Base-by-base conservation (phyloP, 2,113 vertebrate species). In the Chaetura pelagica region DNA sequence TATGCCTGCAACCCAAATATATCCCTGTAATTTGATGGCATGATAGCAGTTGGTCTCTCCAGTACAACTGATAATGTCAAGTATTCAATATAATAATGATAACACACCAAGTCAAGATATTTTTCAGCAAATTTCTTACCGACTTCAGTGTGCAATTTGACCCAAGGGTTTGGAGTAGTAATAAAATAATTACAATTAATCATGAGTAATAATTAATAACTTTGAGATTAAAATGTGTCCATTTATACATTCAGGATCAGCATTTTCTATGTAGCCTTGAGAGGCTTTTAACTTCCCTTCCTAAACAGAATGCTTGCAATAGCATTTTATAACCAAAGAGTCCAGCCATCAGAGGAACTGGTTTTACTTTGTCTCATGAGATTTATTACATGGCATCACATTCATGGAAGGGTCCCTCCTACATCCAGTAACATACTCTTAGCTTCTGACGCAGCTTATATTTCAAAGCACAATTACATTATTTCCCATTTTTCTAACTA, bases 161-260 rank as follows among this genome's bases (percentile, higher is more conserved):
- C 93, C 94, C 90, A 93, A 92, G 92, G 83, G 84, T 92, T 93
- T 79, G 66, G 15, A 94, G 66, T 34, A 84, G 83, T 75, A 95
- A 94, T 90, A 96, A 95, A 97, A 95, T 90, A 95, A 96, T 93
- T 89, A 92, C 71, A 92, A 95, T 97, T 96, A 97, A 95, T 96
- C 61, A 95, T 64, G 66, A 89, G 57, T 66, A 93, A 90, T 90
- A 96, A 95, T 95, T 96, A 96, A 92, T 82, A 93, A 92, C n/a
- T 46, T 92, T 75, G 93, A 66, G 69, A 97, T 94, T 96, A 94
- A 96, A 94, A 38, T 32, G 61, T 32, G 63, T 46, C 72, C 84
- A 78, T 93, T 94, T 96, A 93, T 78, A 90, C 74, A 85, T 93
- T 89, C 83, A 78, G 55, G 72, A 91, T 93, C 92, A 96, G 95